Evolutionary conservation across 1,140 invertebrate genomes (phyloP).

Genomic region (Pachyrhynchus sulphureomaculatus): DNA sequence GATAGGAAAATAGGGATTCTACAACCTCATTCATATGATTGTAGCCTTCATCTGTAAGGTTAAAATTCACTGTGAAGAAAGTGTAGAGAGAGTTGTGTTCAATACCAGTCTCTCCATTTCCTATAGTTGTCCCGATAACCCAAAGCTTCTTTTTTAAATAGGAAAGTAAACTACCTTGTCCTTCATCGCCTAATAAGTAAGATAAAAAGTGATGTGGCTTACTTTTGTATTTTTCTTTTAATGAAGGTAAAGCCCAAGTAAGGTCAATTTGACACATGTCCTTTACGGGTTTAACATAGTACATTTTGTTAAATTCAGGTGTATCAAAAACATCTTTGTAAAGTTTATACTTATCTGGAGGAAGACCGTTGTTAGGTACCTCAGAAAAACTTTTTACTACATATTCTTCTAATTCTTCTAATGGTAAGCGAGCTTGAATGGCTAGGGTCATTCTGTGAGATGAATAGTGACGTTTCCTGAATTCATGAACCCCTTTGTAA

Average conservation of each 20-base stretch:
- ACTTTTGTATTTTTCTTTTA: conserved; percentile 69
- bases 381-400: conserved; percentile 64
- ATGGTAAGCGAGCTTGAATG: conserved; percentile 76
- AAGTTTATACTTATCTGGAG: conserved; percentile 59
- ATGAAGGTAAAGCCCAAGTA: conserved; percentile 77
- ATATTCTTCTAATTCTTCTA: conserved; percentile 72
- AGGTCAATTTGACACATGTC: conserved; percentile 71
- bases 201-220: conserved; percentile 81
- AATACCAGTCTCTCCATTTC: conserved; percentile 73
- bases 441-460: conserved; percentile 87
- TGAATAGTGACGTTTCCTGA: conserved; percentile 80
- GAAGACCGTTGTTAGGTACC: conserved; percentile 64
- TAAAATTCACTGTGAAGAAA: conserved; percentile 73
- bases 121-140: conserved; percentile 77
- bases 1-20: conserved; percentile 69
- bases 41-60: conserved; percentile 78
- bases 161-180: conserved; percentile 80
- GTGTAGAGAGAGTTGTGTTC: conserved; percentile 72
- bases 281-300: conserved; percentile 78
- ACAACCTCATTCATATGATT: conserved; percentile 68
- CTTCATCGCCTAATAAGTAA: conserved; percentile 85
- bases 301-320: conserved; percentile 69
- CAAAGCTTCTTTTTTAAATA: conserved; percentile 82
- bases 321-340: conserved; percentile 60
- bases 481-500: conserved; percentile 70